Percentiles rank a stretch among this genome's conserved stretches.
Conservation (phyloP, 2,797 vertebrate species). For the Falco concolor region DNA sequence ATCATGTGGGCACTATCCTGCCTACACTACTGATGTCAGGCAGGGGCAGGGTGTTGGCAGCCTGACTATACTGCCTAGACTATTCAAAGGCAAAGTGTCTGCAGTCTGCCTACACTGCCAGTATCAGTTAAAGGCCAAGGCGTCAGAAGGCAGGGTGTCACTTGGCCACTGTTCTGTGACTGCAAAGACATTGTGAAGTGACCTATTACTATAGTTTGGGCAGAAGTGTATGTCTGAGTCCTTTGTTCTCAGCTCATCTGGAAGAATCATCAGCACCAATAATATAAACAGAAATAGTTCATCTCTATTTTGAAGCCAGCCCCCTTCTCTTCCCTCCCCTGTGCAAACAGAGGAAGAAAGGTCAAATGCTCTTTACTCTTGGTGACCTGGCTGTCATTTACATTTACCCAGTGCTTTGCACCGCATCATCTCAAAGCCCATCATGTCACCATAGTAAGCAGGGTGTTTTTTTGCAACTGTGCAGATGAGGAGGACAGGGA, state of each 20-base stretch:
- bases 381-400: neutral
- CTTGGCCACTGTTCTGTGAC: neutral
- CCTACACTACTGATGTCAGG: neutral
- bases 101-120: neutral
- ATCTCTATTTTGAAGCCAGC: neutral
- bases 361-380: neutral
- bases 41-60: neutral
- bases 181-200: neutral
- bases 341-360: neutral
- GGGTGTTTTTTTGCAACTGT: neutral
- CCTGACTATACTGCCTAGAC: neutral
- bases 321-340: neutral
- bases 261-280: neutral
- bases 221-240: neutral
- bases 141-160: neutral
- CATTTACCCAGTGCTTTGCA: neutral
- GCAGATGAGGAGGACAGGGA: neutral
- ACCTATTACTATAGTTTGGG: neutral
- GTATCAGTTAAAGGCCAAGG: accelerated
- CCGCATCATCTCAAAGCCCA: neutral
- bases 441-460: neutral
- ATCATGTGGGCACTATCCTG: neutral
- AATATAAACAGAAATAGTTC: neutral
- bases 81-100: neutral
- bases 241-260: neutral